Evolutionary conservation across 2,888 invertebrate species (phyloP).

Genomic region (Sinodicranocentrus sp.): DNA sequence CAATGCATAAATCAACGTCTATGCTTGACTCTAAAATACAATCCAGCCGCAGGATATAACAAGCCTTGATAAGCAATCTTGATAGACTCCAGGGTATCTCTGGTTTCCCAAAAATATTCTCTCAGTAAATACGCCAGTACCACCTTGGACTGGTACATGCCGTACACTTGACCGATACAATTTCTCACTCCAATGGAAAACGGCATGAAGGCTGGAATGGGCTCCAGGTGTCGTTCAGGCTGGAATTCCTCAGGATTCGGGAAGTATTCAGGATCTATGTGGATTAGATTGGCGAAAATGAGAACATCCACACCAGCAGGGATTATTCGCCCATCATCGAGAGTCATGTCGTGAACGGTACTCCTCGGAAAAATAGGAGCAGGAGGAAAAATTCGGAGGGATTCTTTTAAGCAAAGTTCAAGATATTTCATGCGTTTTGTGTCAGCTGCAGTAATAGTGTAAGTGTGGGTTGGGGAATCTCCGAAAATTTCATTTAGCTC

Average conservation of each 20-base stretch:
- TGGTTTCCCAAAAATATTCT: slow-evolving; percentile 32
- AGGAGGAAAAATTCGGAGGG: slow-evolving; percentile 32
- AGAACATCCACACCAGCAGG: slow-evolving; percentile 29
- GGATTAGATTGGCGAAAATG: slow-evolving; percentile 34
- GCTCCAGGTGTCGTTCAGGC: slow-evolving; percentile 29
- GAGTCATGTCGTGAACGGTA: slow-evolving; percentile 11
- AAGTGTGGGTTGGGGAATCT: not conserved
- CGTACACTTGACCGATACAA: slow-evolving; percentile 36
- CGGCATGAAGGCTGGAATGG: slow-evolving; percentile 31
- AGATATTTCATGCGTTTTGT: slow-evolving; percentile 39
- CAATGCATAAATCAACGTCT: not conserved
- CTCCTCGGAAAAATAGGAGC: slow-evolving; percentile 33
- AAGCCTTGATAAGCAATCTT: slow-evolving; percentile 36
- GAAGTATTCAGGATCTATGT: slow-evolving; percentile 32
- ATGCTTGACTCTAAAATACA: slow-evolving; percentile 30
- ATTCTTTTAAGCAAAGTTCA: slow-evolving; percentile 47
- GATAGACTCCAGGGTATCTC: slow-evolving; percentile 3
- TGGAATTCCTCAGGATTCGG: slow-evolving; percentile 24
- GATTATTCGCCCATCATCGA: slow-evolving; percentile 38
- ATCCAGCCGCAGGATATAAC: slow-evolving; percentile 41
- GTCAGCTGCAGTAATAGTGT: slow-evolving; percentile 1
- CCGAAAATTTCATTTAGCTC: slow-evolving; percentile 25
- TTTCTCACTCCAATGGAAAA: slow-evolving; percentile 30
- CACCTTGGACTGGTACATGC: slow-evolving; percentile 34
- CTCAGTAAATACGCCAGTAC: slow-evolving; percentile 24